Conservation (phyloP, 2,797 vertebrate genomes). For the Dendrocincla fuliginosa region DNA sequence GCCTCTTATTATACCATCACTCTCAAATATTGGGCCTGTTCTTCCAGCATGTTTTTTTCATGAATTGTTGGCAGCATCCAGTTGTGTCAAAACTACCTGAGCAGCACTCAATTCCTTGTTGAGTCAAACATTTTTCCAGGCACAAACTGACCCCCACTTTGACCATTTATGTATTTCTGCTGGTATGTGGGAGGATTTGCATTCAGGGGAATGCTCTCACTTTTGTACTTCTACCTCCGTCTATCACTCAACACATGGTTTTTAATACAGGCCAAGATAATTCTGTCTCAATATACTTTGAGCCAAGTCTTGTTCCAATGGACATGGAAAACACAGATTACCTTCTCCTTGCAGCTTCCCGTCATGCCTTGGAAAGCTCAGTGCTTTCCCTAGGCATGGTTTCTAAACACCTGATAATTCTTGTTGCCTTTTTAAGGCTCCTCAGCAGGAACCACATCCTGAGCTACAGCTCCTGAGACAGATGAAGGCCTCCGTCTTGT, state of each 20-base stretch:
- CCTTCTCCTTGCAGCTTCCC: not conserved
- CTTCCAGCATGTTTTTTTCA: not conserved
- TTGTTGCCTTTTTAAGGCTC: not conserved
- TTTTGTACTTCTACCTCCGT: not conserved
- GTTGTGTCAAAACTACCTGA: not conserved
- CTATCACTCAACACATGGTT: not conserved
- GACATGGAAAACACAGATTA: not conserved
- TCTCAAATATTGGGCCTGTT: not conserved
- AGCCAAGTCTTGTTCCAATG: not conserved
- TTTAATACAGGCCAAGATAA: not conserved
- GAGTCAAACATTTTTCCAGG: not conserved
- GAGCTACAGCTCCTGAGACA: not conserved
- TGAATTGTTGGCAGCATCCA: not conserved
- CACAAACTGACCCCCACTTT: not conserved
- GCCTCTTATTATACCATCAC: not conserved
- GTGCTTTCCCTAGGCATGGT: not conserved
- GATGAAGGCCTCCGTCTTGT: not conserved
- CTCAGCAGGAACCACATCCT: not conserved
- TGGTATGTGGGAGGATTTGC: not conserved
- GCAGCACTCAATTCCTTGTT: not conserved
- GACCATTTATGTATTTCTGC: not conserved
- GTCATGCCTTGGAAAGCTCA: not conserved
- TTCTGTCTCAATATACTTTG: not conserved
- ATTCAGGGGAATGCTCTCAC: not conserved
- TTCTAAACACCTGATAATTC: not conserved